A percentile compares a stretch with the other conserved stretches of the same genome.
Conservation (phyloP, 2,113 vertebrate species). For the Dryoscopus gambensis region DNA sequence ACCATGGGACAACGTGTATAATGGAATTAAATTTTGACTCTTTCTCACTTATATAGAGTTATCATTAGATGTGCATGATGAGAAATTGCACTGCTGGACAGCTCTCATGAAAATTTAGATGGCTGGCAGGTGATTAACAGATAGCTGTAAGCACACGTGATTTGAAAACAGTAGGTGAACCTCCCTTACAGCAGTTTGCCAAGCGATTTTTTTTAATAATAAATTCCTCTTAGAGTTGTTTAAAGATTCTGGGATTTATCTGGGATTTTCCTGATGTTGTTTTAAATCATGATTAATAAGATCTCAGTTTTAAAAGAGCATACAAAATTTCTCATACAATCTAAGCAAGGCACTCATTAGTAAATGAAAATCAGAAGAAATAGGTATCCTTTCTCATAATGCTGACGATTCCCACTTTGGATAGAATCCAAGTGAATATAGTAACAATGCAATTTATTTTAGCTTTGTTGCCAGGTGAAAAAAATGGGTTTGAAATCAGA, state of each 20-base stretch:
- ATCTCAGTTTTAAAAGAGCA: neutral
- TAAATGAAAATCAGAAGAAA: neutral
- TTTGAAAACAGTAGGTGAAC: slow-evolving; percentile 26
- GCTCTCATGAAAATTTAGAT: neutral
- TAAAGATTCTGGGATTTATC: neutral
- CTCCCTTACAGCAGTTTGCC: neutral
- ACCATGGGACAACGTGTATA: neutral
- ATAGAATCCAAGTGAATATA: neutral
- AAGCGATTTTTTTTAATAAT: neutral
- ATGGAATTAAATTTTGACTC: neutral
- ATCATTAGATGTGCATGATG: neutral
- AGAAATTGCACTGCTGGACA: slow-evolving; percentile 15
- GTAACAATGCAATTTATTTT: neutral
- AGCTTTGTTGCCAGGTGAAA: neutral
- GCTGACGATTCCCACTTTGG: neutral
- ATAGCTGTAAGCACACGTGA: neutral
- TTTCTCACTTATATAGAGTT: neutral
- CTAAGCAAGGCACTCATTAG: neutral
- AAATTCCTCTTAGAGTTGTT: neutral
- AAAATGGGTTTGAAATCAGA: neutral
- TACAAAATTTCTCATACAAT: neutral
- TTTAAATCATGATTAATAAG: neutral
- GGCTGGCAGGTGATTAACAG: slow-evolving; percentile 24
- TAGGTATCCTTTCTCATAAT: neutral
- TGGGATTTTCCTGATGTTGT: neutral